phyloP scores from a whole-genome alignment of 1,140 invertebrate species.

The Drosophila punjabiensis region DNA sequence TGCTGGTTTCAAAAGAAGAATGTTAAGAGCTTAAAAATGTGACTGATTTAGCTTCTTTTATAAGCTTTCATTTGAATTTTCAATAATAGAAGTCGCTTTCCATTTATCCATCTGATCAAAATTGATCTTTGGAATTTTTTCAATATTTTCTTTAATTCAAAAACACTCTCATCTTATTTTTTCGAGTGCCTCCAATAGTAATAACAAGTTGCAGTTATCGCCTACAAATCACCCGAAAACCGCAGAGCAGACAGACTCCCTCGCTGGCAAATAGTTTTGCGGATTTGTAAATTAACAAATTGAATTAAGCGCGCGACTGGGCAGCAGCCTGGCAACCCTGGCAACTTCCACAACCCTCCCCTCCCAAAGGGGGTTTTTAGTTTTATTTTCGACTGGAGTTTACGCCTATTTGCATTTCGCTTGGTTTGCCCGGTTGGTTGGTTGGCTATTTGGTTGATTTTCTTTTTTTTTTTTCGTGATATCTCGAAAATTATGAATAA shows the following conservation, averaged over 20 bases:
- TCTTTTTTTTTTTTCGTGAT: conserved; percentile 15
- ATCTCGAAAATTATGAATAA: conserved; percentile 66
- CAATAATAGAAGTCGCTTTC: background rate
- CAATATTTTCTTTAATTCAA: background rate
- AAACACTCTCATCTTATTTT: background rate
- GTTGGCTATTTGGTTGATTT: background rate
- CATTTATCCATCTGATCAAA: no score
- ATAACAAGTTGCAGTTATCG: conserved; percentile 72
- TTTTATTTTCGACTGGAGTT: conserved; percentile 39
- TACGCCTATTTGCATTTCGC: conserved; percentile 40
- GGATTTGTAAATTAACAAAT: conserved; percentile 83
- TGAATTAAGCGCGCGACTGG: conserved; percentile 79
- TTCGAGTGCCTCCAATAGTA: conserved; percentile 28
- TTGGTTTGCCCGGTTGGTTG: conserved; percentile 10
- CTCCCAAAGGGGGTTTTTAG: conserved; percentile 24
- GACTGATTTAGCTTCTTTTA: no score
- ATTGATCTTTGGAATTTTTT: background rate
- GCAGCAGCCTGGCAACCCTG: conserved; percentile 30
- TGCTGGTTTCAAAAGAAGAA: no score
- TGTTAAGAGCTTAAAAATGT: no score
- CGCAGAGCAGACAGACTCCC: conserved; percentile 72
- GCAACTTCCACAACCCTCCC: conserved; percentile 1
- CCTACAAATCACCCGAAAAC: conserved; percentile 48
- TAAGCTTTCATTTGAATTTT: background rate
- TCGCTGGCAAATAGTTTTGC: conserved; percentile 76